Evolutionary conservation across 2,888 invertebrate genomes (phyloP), one percentile per base, ranked within the genome.

Genomic region (Lagria hirta): DNA sequence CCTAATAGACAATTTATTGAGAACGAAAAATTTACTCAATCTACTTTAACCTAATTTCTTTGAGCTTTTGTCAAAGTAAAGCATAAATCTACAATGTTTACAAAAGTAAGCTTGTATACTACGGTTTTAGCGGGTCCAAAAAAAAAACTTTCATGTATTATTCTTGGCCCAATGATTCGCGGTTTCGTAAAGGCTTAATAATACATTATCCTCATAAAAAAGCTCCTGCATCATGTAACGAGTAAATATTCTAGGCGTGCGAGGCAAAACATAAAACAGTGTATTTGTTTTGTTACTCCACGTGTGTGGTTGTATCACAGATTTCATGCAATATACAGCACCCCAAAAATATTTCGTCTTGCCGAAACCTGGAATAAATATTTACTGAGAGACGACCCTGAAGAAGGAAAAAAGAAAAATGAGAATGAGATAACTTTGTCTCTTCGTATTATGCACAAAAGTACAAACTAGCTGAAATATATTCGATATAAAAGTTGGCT

Each of bases 401-500:
- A 6, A 18, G 5, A 18, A 5, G 5, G 18, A 18, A 18, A 18
- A 7, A 8, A 24, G 8, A 24, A 24, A 24, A 8, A 10, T 24
- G 4, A 24, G 8, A 8, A 24, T 10, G 7, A 7, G 24, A 24
- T 7, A 18, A 18, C 7, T 5, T 18, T 6, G 5, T 18, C 20
- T 5, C 5, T 18, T 6, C 20, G 5, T 5, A 18, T 5, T 12
- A 2, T 11, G 26, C 7, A 12, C 26, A 40, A 38, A 38, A 36
- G 33, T 33, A 21, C 32, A 38, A 54, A 50, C 55, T 54, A 53
- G 54, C 57, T 47, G 44, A 56, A 49, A 60, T 58, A 55, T 52
- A 48, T 55, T 45, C 23, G 59, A 53, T 62, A 61, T 67, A 67
- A 68, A 67, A 68, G 51, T 64, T 57, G 58, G 60, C 58, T 61